Evolutionary conservation across 2,888 invertebrate species (phyloP), one percentile per base, ranked within the genome.

Genomic region (Zygothrica quintamaculata): DNA sequence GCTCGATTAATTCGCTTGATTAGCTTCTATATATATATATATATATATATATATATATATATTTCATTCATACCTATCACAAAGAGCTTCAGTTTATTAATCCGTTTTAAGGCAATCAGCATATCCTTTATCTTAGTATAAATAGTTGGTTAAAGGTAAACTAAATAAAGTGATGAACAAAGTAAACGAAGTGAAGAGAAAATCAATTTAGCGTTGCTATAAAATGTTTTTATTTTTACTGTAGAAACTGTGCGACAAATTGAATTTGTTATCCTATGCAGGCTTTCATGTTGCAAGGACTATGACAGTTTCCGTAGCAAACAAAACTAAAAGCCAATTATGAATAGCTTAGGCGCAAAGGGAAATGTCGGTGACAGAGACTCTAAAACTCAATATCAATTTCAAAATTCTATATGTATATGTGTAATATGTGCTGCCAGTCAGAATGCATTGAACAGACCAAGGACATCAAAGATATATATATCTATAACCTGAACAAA

Each of bases 311-410:
- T 2, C 2, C 18, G 18, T 22, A 50, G 57, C 60, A 60, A 65
- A 57, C 51, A 69, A 64, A 74, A 64, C 60, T 47, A 59, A 61
- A 66, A 78, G 61, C 56, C 79, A 76, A 76, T 76, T 76, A 76
- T 78, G 37, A 57, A 51, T 29, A 26, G 40, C 7, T n/a, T 40
- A n/a, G 22, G 31, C 5, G n/a, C 1, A 6, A 15, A 11, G 15
- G 25, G 31, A 8, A 16, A 36, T 11, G 7, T 18, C n/a, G 16
- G 4, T 22, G 31, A 29, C 4, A n/a, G 3, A 1, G 25, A 12
- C 11, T 56, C 50, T 55, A 61, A 62, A 56, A 37, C 59, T 36
- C 48, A 58, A 77, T 70, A 77, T 67, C 50, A 66, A 56, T 75
- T 75, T 59, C 40, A 40, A 50, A 56, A 42, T 34, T 50, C 7